Evolutionary conservation across 2,113 vertebrate genomes (phyloP).

Genomic region (Ibidorhyncha struthersii): DNA sequence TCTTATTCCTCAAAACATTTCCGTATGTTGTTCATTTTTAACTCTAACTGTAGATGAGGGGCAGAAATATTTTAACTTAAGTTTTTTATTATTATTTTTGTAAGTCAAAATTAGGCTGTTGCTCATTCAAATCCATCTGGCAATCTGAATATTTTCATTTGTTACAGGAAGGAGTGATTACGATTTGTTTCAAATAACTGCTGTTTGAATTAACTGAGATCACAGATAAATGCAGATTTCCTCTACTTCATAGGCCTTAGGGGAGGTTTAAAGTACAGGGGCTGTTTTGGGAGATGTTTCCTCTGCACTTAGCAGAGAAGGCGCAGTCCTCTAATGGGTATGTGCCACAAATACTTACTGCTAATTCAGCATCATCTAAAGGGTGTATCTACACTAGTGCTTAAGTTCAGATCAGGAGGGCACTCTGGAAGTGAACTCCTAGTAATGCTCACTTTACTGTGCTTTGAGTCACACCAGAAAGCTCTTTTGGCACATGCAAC

Average conservation of each 20-base stretch:
- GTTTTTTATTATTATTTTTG: not conserved
- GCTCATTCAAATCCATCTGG: conserved; percentile 30
- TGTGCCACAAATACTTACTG: not conserved
- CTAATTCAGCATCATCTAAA: not conserved
- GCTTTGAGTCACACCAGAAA: not conserved
- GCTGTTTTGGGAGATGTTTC: not conserved
- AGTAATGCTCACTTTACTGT: not conserved
- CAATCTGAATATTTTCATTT: conserved; percentile 4
- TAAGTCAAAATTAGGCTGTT: conserved; percentile 25
- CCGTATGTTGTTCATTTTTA: not conserved
- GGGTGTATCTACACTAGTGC: not conserved
- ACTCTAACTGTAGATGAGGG: not conserved
- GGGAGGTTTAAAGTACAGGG: not conserved
- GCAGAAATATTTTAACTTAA: conserved; percentile 13
- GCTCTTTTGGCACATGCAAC: not conserved
- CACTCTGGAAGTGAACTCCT: not conserved
- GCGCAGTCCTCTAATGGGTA: not conserved
- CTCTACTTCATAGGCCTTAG: not conserved
- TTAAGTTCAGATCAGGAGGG: not conserved
- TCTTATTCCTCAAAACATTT: not conserved
- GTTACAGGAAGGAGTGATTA: not conserved
- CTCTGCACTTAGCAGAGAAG: not conserved
- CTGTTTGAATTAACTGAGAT: conserved; percentile 23
- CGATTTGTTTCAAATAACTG: not conserved
- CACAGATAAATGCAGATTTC: conserved; percentile 22